Conservation (phyloP, 1,140 invertebrate genomes). For the Zaprionus lachaisei region DNA sequence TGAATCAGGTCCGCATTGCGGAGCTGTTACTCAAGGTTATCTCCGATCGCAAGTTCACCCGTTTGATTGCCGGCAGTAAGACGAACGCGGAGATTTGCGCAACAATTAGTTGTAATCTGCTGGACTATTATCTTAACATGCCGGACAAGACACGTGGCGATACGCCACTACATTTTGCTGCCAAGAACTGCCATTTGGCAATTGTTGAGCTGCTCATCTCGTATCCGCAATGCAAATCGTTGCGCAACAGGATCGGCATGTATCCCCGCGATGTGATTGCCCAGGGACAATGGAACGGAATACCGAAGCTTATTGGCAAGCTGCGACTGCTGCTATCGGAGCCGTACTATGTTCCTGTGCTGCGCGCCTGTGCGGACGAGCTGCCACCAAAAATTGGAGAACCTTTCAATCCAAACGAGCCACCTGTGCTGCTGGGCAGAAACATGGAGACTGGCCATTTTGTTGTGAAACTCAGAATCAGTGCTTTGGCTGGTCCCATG, state of each 20-base stretch:
- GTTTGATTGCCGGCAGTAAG: conserved; percentile 91
- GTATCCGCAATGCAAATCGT: conserved; percentile 90
- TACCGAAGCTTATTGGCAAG: conserved; percentile 84
- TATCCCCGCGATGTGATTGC: conserved; percentile 90
- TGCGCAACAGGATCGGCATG: conserved; percentile 90
- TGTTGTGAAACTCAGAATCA: conserved; percentile 89
- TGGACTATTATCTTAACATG: conserved; percentile 96
- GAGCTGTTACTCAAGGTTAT: conserved; percentile 92
- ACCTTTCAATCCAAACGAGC: conserved; percentile 89
- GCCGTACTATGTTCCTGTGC: conserved; percentile 93
- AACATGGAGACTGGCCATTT: conserved; percentile 86
- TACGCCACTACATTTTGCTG: conserved; percentile 96
- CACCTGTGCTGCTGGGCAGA: conserved; percentile 87
- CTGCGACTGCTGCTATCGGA: conserved; percentile 88
- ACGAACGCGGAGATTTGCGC: conserved; percentile 83
- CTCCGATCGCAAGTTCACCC: conserved; percentile 89
- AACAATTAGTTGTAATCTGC: conserved; percentile 86
- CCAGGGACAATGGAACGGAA: conserved; percentile 85
- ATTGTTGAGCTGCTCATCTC: conserved; percentile 91
- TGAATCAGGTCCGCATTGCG: conserved; percentile 89
- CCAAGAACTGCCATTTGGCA: conserved; percentile 91
- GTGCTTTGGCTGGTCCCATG: conserved; percentile 95
- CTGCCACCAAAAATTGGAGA: conserved; percentile 89
- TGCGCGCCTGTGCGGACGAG: conserved; percentile 90
- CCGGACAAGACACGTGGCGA: conserved; percentile 96